phyloP scores from a whole-genome alignment of 1,140 invertebrate genomes.

The Triops cancriformis region DNA sequence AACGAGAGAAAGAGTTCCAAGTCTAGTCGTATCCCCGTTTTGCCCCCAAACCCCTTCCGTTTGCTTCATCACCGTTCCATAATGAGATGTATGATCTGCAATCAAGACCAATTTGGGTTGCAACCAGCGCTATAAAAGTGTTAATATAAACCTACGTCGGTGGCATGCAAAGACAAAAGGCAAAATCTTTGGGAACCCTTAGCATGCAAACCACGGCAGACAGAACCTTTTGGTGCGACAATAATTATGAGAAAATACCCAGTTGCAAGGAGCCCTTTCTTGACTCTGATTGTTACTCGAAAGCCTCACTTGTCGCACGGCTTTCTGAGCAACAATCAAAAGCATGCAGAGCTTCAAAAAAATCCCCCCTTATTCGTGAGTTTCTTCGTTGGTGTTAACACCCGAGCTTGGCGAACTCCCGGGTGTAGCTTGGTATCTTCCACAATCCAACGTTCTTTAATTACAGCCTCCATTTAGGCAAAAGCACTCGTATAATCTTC shows the following conservation, averaged over 20 bases:
- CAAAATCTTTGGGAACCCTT: no score
- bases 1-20: background rate
- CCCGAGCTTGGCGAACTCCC: no score
- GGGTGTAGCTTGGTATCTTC: no score
- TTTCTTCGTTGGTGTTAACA: background rate
- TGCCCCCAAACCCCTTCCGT: background rate
- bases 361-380: background rate
- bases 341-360: constrained; percentile 27
- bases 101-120: no score
- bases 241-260: background rate
- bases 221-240: background rate
- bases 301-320: constrained; percentile 27
- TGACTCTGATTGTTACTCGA: constrained; percentile 30
- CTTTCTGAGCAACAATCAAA: constrained; percentile 32
- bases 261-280: constrained; percentile 17
- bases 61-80: background rate
- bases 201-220: no score
- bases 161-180: no score
- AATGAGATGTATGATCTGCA: no score
- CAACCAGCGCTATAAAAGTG: no score
- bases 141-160: no score
- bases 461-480: no score
- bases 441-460: no score
- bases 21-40: background rate
- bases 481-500: no score